Evolutionary conservation across 37 sponge, comb jelly and placozoan genomes (phyloP).

Genomic region (Ephydatia muelleri): DNA sequence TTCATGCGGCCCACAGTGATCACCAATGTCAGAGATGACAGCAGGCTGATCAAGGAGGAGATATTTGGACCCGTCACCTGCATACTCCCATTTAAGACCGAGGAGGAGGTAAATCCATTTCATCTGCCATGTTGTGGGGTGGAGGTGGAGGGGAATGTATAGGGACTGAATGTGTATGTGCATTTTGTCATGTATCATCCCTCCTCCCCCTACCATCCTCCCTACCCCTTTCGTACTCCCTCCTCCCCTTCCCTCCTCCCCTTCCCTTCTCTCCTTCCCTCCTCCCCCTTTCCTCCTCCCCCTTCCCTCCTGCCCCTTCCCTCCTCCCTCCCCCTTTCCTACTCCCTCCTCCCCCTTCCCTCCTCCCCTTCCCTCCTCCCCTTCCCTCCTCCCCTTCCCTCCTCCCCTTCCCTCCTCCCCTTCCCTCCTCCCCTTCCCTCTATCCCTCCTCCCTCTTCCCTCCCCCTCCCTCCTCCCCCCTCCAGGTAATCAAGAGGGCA

Average conservation of each 20-base stretch:
- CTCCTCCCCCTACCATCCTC: background rate
- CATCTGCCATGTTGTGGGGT: background rate
- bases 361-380: background rate
- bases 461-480: no score
- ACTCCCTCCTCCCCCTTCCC: background rate
- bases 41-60: conserved; percentile 86
- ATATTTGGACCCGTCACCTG: conserved; percentile 93
- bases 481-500: conserved; percentile 70
- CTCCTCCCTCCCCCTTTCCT: background rate
- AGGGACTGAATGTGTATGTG: background rate
- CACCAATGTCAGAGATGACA: conserved; percentile 73
- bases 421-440: background rate
- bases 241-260: background rate
- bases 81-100: conserved; percentile 81
- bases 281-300: background rate
- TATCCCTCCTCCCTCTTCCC: background rate
- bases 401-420: background rate
- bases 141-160: no score
- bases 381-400: background rate
- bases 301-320: no score
- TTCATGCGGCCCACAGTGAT: conserved; percentile 89
- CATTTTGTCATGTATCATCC: no score
- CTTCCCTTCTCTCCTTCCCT: background rate
- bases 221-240: background rate
- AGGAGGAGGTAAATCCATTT: conserved; percentile 66